Conservation (phyloP, 2,113 vertebrate species). For the Thinocorus orbignyianus region DNA sequence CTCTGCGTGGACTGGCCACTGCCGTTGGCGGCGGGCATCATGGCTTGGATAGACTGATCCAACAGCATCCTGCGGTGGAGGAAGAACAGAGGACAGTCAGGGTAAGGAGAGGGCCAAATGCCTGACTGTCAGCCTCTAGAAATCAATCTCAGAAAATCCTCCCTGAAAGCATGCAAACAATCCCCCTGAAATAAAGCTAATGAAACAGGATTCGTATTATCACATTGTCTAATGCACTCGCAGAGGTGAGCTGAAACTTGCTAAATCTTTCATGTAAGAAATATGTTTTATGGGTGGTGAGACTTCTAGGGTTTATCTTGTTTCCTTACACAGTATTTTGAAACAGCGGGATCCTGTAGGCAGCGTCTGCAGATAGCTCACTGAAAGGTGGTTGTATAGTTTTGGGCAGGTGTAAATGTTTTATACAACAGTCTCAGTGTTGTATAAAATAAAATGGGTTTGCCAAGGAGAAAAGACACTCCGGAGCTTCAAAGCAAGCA, state of each 20-base stretch:
- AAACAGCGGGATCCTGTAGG: not conserved
- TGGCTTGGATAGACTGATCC: slow-evolving; percentile 56
- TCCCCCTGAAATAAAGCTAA: not conserved
- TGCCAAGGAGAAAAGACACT: not conserved
- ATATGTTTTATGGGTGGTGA: not conserved
- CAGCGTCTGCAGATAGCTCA: not conserved
- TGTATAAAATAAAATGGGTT: not conserved
- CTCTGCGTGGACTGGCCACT: not conserved
- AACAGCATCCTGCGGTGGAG: slow-evolving; percentile 35
- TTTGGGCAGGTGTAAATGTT: not conserved
- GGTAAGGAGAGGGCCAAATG: not conserved
- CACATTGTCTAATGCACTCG: not conserved
- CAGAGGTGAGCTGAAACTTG: not conserved
- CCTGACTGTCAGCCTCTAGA: not conserved
- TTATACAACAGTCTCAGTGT: fast-evolving
- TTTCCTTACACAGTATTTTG: not conserved
- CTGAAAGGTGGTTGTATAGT: not conserved
- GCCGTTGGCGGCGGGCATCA: not conserved
- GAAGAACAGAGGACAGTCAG: not conserved
- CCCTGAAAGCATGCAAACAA: not conserved
- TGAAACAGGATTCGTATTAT: not conserved
- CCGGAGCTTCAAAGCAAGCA: not conserved
- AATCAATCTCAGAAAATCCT: not conserved
- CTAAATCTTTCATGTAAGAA: not conserved
- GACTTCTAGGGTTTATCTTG: not conserved